These are phyloP conservation scores for Caiman crocodilus DNA, from an alignment of 2,797 vertebrate species.

Conservation along the genomic window DNA sequence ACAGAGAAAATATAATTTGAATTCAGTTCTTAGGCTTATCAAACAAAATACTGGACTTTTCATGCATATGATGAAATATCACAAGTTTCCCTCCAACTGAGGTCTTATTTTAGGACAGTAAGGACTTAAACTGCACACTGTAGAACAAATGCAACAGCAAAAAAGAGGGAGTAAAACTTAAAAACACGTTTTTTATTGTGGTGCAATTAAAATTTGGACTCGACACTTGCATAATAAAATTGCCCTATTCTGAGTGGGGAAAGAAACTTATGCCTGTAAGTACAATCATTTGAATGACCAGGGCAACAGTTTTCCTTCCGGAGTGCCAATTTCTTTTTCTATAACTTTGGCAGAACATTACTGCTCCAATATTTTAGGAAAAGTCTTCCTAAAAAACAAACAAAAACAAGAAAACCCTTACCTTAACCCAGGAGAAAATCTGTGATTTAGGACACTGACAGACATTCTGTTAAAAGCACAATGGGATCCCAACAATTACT, in stretches of 20 bases:
- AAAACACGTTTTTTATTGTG: background rate
- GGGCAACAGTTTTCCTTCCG: background rate
- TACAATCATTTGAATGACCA: background rate
- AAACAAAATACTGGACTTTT: rapidly evolving
- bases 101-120: background rate
- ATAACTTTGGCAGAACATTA: background rate
- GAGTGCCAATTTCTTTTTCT: background rate
- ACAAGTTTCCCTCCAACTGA: background rate
- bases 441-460: background rate
- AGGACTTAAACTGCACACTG: background rate
- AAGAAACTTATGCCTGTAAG: background rate
- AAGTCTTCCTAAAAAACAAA: background rate
- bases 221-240: rapidly evolving
- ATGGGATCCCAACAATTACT: no score
- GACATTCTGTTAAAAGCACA: no score
- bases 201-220: background rate
- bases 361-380: background rate
- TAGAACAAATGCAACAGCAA: background rate
- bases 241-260: background rate
- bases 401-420: background rate
- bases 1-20: rapidly evolving
- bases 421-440: background rate
- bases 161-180: background rate
- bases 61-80: background rate
- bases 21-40: background rate